Evolutionary conservation across 1,140 invertebrate genomes (phyloP).

Genomic region (Branchinecta lynchi): DNA sequence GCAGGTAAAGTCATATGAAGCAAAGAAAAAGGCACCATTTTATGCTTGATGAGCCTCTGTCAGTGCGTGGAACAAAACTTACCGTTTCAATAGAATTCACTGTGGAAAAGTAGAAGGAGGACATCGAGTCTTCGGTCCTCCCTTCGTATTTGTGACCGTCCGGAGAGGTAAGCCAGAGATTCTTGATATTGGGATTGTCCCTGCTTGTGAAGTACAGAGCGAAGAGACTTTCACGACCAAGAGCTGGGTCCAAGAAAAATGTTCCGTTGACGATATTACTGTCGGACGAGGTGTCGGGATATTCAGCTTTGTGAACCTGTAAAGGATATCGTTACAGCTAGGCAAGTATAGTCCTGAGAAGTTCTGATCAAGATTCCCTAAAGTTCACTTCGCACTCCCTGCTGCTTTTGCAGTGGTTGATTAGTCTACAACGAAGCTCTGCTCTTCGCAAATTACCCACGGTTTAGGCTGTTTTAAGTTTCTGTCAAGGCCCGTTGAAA

Average conservation of each 20-base stretch:
- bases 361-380: too few relatives aligned
- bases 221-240: conserved; percentile 24
- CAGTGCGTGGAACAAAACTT: neutral
- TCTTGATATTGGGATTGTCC: conserved; percentile 25
- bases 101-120: conserved; percentile 20
- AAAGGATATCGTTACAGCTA: neutral
- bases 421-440: too few relatives aligned
- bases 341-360: too few relatives aligned
- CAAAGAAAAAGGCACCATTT: too few relatives aligned
- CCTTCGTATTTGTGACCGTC: conserved; percentile 19
- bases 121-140: conserved; percentile 17
- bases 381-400: too few relatives aligned
- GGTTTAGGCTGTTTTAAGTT: too few relatives aligned
- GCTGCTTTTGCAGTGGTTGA: too few relatives aligned
- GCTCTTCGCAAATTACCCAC: too few relatives aligned
- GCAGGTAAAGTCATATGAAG: too few relatives aligned
- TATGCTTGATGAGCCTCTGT: too few relatives aligned
- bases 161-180: conserved; percentile 20
- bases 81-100: conserved; percentile 20
- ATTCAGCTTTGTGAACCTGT: conserved; percentile 23
- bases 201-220: conserved; percentile 26
- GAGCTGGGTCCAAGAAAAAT: conserved; percentile 25
- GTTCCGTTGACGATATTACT: conserved; percentile 21
- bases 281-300: conserved; percentile 13
- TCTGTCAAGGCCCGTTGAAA: too few relatives aligned